Percentiles rank a stretch among this genome's conserved stretches.
These are phyloP conservation scores for Caenorhabditis sp. DNA, from an alignment of 2,888 invertebrate species.

Conservation along the genomic window DNA sequence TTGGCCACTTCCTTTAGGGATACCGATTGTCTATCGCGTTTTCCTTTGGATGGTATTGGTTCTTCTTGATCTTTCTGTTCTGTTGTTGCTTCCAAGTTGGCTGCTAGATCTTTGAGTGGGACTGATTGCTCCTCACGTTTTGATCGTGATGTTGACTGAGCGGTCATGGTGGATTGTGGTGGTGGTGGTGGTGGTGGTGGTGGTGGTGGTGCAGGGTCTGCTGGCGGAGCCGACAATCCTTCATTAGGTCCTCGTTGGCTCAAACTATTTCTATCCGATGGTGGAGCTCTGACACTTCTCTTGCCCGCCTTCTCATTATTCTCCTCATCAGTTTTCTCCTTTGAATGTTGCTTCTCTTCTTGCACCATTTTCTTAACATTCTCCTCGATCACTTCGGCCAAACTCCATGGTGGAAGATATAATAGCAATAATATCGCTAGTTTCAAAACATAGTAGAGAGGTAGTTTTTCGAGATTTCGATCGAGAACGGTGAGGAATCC, in stretches of 20 bases:
- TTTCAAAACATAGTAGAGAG: slow-evolving; percentile 39
- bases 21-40: background rate
- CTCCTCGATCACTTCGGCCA: background rate
- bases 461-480: slow-evolving; percentile 28
- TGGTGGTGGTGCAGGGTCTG: background rate
- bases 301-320: background rate
- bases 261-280: no score
- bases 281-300: background rate
- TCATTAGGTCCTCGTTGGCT: no score
- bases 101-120: background rate
- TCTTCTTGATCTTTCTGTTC: no score
- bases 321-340: background rate
- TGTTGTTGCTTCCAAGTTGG: no score
- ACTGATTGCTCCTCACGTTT: background rate
- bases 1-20: background rate
- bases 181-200: background rate
- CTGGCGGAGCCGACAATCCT: no score
- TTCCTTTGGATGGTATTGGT: background rate
- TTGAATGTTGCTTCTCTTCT: background rate
- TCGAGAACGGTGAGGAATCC: slow-evolving; percentile 37
- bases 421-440: slow-evolving; percentile 28
- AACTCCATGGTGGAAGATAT: slow-evolving; percentile 25
- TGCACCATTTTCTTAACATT: background rate
- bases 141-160: background rate
- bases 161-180: no score